Evolutionary conservation across 2,888 invertebrate genomes (phyloP).

Genomic region (Cephus spinipes): DNA sequence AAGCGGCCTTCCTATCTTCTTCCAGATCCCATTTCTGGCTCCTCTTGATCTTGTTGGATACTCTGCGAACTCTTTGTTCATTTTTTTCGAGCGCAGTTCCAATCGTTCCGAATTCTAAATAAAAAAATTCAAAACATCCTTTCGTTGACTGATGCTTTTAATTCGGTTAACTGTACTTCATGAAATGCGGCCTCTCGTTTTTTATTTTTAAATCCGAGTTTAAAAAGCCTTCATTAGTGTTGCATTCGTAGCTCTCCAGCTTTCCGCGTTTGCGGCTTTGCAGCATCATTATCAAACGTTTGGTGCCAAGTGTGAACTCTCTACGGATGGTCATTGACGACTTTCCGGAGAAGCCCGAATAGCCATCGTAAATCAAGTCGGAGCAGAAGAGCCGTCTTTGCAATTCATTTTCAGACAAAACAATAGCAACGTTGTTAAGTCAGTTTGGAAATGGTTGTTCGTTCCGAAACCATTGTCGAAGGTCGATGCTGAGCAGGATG

Average conservation of each 20-base stretch:
- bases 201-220: neutral
- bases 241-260: no score
- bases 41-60: no score
- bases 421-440: neutral
- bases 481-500: no score
- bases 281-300: conserved; percentile 34
- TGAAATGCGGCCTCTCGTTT: neutral
- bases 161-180: neutral
- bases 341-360: neutral
- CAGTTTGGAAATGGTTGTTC: neutral
- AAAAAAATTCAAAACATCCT: neutral
- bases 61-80: no score
- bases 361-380: no score
- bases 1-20: no score
- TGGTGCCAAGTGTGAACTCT: neutral
- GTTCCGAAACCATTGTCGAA: no score
- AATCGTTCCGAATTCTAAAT: neutral
- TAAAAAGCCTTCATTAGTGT: neutral
- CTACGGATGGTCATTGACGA: neutral
- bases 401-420: neutral
- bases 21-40: no score
- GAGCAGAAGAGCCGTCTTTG: no score
- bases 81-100: neutral
- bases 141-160: neutral
- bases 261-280: neutral